phyloP scores from a whole-genome alignment of 2,888 invertebrate genomes.

The Athetis lepigone region DNA sequence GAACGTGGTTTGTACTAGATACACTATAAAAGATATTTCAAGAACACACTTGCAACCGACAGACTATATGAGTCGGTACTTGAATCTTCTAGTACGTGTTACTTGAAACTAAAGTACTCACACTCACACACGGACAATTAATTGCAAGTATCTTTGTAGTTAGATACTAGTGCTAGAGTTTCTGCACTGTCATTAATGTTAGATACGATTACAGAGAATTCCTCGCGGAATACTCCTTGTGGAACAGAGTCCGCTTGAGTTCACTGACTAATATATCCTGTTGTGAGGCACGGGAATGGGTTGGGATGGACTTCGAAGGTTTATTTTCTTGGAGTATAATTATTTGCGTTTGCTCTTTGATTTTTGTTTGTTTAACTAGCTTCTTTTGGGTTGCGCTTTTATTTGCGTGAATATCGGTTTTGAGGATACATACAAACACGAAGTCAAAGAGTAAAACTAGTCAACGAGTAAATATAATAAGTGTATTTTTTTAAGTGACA shows the following conservation, averaged over 20 bases:
- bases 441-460: no score
- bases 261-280: conserved; percentile 10
- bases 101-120: neutral
- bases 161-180: conserved; percentile 2
- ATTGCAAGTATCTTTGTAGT: neutral
- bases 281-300: neutral
- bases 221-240: conserved; percentile 1
- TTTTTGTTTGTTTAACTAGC: no score
- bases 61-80: no score
- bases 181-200: conserved; percentile 45
- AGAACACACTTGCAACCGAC: no score
- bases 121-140: neutral
- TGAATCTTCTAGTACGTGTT: no score
- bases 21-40: no score
- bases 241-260: conserved; percentile 9
- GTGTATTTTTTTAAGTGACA: no score
- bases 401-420: no score
- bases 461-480: no score
- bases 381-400: no score
- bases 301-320: conserved; percentile 8
- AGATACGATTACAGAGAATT: conserved; percentile 31
- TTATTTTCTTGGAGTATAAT: conserved; percentile 15
- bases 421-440: no score
- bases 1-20: no score
- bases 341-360: conserved; percentile 1